phyloP scores from a whole-genome alignment of 2,113 vertebrate species.

The Camelus bactrianus region DNA sequence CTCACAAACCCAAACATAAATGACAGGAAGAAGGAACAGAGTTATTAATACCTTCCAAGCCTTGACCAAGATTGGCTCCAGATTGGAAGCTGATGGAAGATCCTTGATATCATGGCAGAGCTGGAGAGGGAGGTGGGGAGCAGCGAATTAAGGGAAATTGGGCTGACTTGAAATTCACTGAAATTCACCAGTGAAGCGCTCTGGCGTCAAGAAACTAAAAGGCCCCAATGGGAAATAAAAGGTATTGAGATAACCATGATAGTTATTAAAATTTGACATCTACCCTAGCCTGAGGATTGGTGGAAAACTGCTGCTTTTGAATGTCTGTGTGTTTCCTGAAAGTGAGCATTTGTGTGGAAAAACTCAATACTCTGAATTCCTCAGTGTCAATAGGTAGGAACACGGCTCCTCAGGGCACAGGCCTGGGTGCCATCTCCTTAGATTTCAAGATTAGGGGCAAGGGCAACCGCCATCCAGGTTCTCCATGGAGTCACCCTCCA shows the following conservation, averaged over 20 bases:
- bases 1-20: neutral
- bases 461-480: neutral
- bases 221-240: neutral
- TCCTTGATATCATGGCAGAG: neutral
- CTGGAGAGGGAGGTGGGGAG: neutral
- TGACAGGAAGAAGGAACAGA: neutral
- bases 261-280: neutral
- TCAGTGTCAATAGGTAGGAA: neutral
- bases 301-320: slow-evolving; percentile 24
- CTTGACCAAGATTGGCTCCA: neutral
- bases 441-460: neutral
- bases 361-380: neutral
- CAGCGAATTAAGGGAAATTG: neutral
- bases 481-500: neutral
- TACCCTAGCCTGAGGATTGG: neutral
- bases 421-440: neutral
- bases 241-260: neutral
- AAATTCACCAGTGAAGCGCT: neutral
- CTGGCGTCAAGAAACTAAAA: neutral
- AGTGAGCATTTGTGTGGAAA: neutral
- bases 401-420: neutral
- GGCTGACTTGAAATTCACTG: neutral
- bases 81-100: neutral
- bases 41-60: neutral
- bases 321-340: neutral